Evolutionary conservation across 2,888 invertebrate genomes (phyloP), one percentile per base, ranked within the genome.

Genomic region (Scaptomyza tumidula): DNA sequence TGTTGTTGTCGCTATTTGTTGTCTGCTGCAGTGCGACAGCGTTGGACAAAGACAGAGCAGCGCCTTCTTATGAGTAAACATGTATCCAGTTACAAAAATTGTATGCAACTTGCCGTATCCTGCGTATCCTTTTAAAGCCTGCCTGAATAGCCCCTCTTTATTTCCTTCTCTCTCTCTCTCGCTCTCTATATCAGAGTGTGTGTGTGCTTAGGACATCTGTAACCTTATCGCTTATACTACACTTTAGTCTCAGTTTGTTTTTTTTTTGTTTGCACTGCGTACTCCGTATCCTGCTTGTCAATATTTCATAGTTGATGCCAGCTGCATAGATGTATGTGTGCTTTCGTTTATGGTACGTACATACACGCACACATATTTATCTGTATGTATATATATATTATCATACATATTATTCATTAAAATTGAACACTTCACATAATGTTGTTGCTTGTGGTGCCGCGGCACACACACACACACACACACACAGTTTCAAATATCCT

Each of bases 171-270:
- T 24, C 5, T 24, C 24, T 43, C 27, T 19, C 24, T 43, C 37
- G 43, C 24, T n/a, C 39, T 53, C 24, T n/a, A 33, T 53, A 35
- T 53, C 29, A 13, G 53, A 45, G 64, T 65, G 33, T 65, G 53
- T 77, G 64, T 80, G 53, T 75, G 73, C 60, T 78, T 78, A 81
- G 86, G 86, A 73, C 86, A 85, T 86, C 85, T 86, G 85, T 78
- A 86, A 86, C 85, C 85, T 87, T 85, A 86, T 86, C 85, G 79
- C 79, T 55, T 59, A 60, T 78, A 68, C 76, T 78, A 68, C 76
- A 78, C 69, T 80, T 75, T 71, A 68, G 72, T 71, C 71, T 69
- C 73, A 70, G 73, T 57, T 68, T 48, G 55, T 65, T 63, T 67
- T 75, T 10, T 60, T 67, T 48, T 65, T 55, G 75, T 60, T 68